A percentile compares a stretch with the other conserved stretches of the same genome.
Conservation (phyloP, 2,797 vertebrate genomes). For the Paguma larvata region DNA sequence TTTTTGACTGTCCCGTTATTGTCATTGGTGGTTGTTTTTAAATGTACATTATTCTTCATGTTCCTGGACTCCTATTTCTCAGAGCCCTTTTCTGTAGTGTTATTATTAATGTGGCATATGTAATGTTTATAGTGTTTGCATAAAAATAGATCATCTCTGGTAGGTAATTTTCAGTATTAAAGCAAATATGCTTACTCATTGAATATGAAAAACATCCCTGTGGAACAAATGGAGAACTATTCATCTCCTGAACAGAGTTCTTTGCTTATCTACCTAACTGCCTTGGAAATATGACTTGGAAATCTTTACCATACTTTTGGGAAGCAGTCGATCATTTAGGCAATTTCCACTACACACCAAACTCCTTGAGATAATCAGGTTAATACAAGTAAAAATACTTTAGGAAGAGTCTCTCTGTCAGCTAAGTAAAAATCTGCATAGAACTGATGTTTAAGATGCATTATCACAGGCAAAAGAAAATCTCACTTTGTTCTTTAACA, state of each 20-base stretch:
- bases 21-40: constrained; percentile 59
- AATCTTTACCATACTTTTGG: constrained; percentile 68
- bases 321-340: constrained; percentile 53
- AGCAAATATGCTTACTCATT: constrained; percentile 72
- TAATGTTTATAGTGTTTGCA: constrained; percentile 79
- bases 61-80: constrained; percentile 74
- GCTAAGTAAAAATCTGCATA: neutral
- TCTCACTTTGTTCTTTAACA: neutral
- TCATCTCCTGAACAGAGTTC: constrained; percentile 45
- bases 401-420: constrained; percentile 22
- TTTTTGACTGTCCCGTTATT: constrained; percentile 66
- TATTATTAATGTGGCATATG: constrained; percentile 75
- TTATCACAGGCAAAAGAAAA: constrained; percentile 12
- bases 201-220: constrained; percentile 66
- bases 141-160: constrained; percentile 84
- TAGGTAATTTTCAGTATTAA: constrained; percentile 66
- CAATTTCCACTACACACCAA: constrained; percentile 59
- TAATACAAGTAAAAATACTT: constrained; percentile 73
- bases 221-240: constrained; percentile 56
- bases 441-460: neutral
- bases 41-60: constrained; percentile 76
- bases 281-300: constrained; percentile 27
- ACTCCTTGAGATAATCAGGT: constrained; percentile 57
- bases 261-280: constrained; percentile 76
- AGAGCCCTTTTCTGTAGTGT: constrained; percentile 71